Conservation (phyloP, 2,797 vertebrate species). For the Pseudopleuronectes americanus region DNA sequence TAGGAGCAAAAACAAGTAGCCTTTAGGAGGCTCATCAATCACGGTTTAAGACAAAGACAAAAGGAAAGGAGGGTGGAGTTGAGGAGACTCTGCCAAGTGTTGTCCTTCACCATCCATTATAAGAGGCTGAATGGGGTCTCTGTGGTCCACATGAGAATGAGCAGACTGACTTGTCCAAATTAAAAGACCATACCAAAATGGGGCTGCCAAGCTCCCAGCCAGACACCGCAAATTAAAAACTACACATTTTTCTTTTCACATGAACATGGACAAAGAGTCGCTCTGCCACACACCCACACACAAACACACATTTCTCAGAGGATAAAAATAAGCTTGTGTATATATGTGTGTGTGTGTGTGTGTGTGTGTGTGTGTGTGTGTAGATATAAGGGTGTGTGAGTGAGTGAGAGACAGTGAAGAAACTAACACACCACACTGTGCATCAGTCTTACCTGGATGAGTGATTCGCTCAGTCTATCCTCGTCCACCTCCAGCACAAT, state of each 20-base stretch:
- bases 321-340: constrained; percentile 24
- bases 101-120: constrained; percentile 80
- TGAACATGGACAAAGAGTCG: constrained; percentile 18
- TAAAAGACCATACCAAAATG: constrained; percentile 51
- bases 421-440: constrained; percentile 40
- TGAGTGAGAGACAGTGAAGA: neutral
- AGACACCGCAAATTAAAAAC: constrained; percentile 29
- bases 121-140: constrained; percentile 73
- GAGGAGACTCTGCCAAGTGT: constrained; percentile 73
- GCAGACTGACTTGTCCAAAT: constrained; percentile 54
- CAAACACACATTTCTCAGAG: constrained; percentile 11
- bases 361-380: constrained; percentile 7
- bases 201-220: constrained; percentile 33
- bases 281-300: neutral
- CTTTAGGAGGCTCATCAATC: constrained; percentile 85
- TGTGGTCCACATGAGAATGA: constrained; percentile 63
- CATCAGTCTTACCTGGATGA: constrained; percentile 93
- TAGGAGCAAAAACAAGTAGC: constrained; percentile 67
- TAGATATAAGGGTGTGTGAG: neutral
- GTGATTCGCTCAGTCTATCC: constrained; percentile 92
- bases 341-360: constrained; percentile 4
- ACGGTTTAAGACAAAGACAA: constrained; percentile 76
- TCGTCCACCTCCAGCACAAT: constrained; percentile 95
- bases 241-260: constrained; percentile 5
- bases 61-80: constrained; percentile 70